Evolutionary conservation across 2,888 invertebrate species (phyloP).

Genomic region (Xylota sylvarum): DNA sequence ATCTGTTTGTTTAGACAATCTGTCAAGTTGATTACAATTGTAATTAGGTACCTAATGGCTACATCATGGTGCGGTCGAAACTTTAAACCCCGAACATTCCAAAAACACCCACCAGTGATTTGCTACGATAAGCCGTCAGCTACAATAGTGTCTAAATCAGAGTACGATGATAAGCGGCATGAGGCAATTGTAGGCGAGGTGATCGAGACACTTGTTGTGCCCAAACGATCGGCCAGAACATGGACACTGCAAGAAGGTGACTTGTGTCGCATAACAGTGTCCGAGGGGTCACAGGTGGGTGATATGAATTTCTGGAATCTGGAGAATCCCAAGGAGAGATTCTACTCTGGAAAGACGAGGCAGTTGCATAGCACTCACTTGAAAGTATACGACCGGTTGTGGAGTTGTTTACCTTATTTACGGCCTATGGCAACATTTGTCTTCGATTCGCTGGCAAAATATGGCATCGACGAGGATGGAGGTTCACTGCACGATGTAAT

Average conservation of each 20-base stretch:
- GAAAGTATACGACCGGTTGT: conserved; percentile 85
- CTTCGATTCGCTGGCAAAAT: conserved; percentile 84
- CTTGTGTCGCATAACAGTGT: conserved; percentile 84
- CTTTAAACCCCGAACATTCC: conserved; percentile 80
- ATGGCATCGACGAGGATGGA: conserved; percentile 85
- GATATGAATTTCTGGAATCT: conserved; percentile 86
- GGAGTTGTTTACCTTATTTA: conserved; percentile 85
- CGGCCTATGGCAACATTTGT: conserved; percentile 85
- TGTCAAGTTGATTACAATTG: background rate
- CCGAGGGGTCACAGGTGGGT: conserved; percentile 85
- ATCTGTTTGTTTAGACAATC: background rate
- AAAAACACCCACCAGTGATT: conserved; percentile 81
- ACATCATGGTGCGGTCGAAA: conserved; percentile 82
- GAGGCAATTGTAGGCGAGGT: conserved; percentile 81
- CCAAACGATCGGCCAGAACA: conserved; percentile 84
- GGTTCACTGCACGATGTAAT: conserved; percentile 85
- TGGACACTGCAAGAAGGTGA: conserved; percentile 85
- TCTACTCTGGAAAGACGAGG: conserved; percentile 85
- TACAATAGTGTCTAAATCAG: conserved; percentile 80
- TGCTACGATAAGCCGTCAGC: conserved; percentile 84
- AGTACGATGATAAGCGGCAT: conserved; percentile 83
- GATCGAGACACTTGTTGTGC: conserved; percentile 82
- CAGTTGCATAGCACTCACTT: conserved; percentile 85
- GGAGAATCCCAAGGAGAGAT: conserved; percentile 84
- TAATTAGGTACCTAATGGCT: conserved; percentile 62